Evolutionary conservation across 1,140 invertebrate species (phyloP).

Genomic region (Nilaparvata lugens): DNA sequence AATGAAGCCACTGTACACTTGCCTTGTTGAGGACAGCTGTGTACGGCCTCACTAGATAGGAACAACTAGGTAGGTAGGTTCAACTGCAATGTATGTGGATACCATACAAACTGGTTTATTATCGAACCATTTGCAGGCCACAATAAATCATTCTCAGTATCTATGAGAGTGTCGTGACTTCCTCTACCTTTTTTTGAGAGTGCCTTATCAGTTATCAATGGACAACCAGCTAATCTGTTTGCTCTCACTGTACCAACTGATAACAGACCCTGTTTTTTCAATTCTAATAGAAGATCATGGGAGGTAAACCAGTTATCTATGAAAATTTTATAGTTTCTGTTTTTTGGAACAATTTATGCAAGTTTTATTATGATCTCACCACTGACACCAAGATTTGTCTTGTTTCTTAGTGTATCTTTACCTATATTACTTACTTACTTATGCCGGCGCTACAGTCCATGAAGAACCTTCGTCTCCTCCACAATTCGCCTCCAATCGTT

Average conservation of each 20-base stretch:
- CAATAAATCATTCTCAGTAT: neutral
- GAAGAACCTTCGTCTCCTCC: too few species aligned
- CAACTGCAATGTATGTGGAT: neutral
- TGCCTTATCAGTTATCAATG: constrained; percentile 17
- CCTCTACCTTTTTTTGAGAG: neutral
- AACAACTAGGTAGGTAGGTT: too few species aligned
- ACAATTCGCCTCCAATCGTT: too few species aligned
- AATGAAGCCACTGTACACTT: too few species aligned
- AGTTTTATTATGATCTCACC: constrained; percentile 25
- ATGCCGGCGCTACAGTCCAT: too few species aligned
- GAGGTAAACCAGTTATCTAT: constrained; percentile 23
- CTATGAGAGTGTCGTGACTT: neutral
- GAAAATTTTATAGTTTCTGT: constrained; percentile 22
- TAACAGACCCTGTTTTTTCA: constrained; percentile 18
- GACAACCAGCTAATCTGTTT: constrained; percentile 17
- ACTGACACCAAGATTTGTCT: constrained; percentile 24
- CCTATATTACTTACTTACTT: too few species aligned
- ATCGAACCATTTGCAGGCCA: constrained; percentile 14
- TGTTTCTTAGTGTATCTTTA: constrained; percentile 21
- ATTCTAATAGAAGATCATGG: constrained; percentile 10
- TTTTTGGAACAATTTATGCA: constrained; percentile 14
- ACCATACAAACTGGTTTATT: neutral
- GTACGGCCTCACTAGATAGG: too few species aligned
- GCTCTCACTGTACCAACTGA: constrained; percentile 16
- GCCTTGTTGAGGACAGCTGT: too few species aligned